These are phyloP conservation scores for human DNA, from an alignment of 2,113 vertebrate species.

Conservation along the genomic window DNA sequence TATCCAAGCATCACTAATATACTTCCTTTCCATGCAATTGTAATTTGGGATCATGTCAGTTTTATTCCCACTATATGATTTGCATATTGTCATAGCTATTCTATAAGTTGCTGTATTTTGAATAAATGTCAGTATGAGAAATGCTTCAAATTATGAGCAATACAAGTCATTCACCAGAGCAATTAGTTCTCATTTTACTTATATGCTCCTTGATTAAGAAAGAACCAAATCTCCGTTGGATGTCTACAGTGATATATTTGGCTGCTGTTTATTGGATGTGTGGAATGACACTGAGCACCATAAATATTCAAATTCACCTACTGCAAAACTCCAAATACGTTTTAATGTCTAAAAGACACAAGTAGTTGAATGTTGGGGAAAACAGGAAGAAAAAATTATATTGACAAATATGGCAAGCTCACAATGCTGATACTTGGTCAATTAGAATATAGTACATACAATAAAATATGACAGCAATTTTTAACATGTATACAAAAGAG, in stretches of 20 bases:
- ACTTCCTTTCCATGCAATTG: not conserved
- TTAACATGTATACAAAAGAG: not conserved
- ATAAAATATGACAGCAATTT: not conserved
- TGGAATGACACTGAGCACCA: not conserved
- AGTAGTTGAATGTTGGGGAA: not conserved
- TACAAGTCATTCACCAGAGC: not conserved
- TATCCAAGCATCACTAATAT: not conserved
- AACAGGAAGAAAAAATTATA: not conserved
- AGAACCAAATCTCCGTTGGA: not conserved
- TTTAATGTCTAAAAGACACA: not conserved
- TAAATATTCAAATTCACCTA: slow-evolving; percentile 20
- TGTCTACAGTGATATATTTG: not conserved
- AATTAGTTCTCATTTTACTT: not conserved
- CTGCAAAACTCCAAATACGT: not conserved
- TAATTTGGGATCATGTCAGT: not conserved
- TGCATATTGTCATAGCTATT: not conserved
- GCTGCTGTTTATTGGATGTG: not conserved
- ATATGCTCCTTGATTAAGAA: not conserved
- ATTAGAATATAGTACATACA: not conserved
- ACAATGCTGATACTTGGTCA: not conserved
- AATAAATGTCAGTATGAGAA: not conserved
- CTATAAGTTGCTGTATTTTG: not conserved
- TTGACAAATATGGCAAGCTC: not conserved
- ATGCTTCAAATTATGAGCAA: not conserved
- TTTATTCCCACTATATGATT: not conserved